These are phyloP conservation scores for Cephalopterus ornatus DNA, from an alignment of 2,113 vertebrate species.

Conservation along the genomic window DNA sequence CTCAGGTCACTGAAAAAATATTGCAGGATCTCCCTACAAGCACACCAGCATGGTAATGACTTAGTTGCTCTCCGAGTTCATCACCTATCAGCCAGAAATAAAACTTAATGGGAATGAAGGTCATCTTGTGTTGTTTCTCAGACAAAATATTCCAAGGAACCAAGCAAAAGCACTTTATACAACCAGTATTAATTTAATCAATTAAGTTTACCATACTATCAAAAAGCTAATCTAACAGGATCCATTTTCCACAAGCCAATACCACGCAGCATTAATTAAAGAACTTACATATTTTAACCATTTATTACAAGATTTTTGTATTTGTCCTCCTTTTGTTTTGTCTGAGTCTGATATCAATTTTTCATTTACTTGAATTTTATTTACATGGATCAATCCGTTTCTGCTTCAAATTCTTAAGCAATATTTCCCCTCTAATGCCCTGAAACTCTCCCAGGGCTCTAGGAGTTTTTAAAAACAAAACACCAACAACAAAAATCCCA, in stretches of 20 bases:
- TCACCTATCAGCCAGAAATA: background rate
- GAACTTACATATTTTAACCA: background rate
- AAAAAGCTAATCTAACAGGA: background rate
- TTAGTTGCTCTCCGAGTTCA: background rate
- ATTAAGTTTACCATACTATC: background rate
- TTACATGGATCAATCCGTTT: background rate
- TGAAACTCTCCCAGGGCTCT: background rate
- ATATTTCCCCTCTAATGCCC: background rate
- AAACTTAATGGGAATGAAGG: background rate
- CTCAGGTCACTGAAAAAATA: background rate
- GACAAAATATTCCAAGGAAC: background rate
- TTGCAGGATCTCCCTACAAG: background rate
- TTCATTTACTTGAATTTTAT: background rate
- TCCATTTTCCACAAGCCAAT: background rate
- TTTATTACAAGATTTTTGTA: background rate
- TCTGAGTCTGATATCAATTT: background rate
- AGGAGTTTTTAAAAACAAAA: background rate
- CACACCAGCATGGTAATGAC: background rate
- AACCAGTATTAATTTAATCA: background rate
- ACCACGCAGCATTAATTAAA: background rate
- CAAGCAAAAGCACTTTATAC: background rate
- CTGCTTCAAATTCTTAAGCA: background rate
- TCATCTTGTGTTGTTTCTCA: background rate
- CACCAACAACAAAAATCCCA: background rate
- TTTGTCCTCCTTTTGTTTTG: background rate